Conservation (phyloP, 2,797 vertebrate genomes). For the Pempheris klunzingeri region DNA sequence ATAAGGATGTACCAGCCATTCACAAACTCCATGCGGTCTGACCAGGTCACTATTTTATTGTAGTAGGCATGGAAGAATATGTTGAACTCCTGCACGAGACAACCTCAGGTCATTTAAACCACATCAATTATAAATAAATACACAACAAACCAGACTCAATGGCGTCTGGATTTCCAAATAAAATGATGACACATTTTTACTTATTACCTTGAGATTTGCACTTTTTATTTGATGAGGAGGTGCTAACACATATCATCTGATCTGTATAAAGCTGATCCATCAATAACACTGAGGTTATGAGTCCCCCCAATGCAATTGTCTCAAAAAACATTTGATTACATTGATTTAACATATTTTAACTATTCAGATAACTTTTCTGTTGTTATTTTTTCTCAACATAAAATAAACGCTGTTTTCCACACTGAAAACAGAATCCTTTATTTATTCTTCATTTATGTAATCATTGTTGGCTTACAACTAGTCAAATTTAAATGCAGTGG, state of each 20-base stretch:
- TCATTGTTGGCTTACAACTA: not conserved
- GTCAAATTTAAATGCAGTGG: not conserved
- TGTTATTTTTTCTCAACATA: not conserved
- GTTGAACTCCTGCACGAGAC: slow-evolving; percentile 89
- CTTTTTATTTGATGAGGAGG: not conserved
- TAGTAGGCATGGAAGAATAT: slow-evolving; percentile 87
- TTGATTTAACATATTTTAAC: not conserved
- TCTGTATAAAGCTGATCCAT: not conserved
- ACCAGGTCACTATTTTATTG: slow-evolving; percentile 87
- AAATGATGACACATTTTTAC: not conserved
- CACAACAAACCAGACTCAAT: not conserved
- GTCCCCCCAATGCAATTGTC: not conserved
- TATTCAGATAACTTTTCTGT: not conserved
- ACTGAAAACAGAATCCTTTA: not conserved
- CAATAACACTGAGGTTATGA: not conserved
- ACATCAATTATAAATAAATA: not conserved
- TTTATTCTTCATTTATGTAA: not conserved
- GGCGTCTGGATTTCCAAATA: not conserved
- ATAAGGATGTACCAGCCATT: slow-evolving; percentile 97
- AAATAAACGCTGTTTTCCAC: not conserved
- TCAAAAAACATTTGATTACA: not conserved
- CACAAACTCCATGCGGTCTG: slow-evolving; percentile 94
- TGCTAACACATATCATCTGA: not conserved
- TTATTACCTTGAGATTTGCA: not conserved
- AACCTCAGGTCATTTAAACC: slow-evolving; percentile 29